phyloP scores from a whole-genome alignment of 2,797 vertebrate genomes.

The Gymnodraco acuticeps region DNA sequence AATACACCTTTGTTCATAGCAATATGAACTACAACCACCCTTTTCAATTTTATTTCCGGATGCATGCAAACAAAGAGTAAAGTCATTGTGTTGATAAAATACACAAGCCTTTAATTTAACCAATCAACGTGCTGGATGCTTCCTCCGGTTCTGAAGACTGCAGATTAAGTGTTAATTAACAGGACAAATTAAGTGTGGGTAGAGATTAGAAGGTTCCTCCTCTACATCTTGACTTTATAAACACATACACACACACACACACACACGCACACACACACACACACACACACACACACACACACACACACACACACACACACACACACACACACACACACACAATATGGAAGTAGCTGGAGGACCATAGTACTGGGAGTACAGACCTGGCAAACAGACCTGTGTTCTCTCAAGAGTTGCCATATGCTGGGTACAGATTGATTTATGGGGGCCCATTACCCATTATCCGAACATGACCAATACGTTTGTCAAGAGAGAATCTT shows the following conservation, averaged over 20 bases:
- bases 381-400: slow-evolving; percentile 33
- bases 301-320: background rate
- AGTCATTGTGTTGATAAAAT: slow-evolving; percentile 16
- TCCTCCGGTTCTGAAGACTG: slow-evolving; percentile 18
- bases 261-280: background rate
- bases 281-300: background rate
- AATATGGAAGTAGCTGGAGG: slow-evolving; percentile 31
- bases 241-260: slow-evolving; percentile 14
- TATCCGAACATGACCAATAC: slow-evolving; percentile 28
- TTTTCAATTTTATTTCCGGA: background rate
- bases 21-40: background rate
- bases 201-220: slow-evolving; percentile 50
- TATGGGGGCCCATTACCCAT: slow-evolving; percentile 38
- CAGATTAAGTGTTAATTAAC: slow-evolving; percentile 61
- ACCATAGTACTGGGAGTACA: slow-evolving; percentile 15
- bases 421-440: slow-evolving; percentile 33
- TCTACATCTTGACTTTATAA: background rate
- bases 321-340: background rate
- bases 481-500: slow-evolving; percentile 13
- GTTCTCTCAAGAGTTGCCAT: slow-evolving; percentile 13
- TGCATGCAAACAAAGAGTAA: background rate
- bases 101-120: slow-evolving; percentile 29
- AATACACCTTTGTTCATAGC: background rate
- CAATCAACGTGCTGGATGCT: slow-evolving; percentile 28
- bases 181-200: slow-evolving; percentile 50